Percentiles rank a stretch among this genome's conserved stretches.
These are phyloP conservation scores for Mactromeris polynyma DNA, from an alignment of 2,888 invertebrate species.

Conservation along the genomic window DNA sequence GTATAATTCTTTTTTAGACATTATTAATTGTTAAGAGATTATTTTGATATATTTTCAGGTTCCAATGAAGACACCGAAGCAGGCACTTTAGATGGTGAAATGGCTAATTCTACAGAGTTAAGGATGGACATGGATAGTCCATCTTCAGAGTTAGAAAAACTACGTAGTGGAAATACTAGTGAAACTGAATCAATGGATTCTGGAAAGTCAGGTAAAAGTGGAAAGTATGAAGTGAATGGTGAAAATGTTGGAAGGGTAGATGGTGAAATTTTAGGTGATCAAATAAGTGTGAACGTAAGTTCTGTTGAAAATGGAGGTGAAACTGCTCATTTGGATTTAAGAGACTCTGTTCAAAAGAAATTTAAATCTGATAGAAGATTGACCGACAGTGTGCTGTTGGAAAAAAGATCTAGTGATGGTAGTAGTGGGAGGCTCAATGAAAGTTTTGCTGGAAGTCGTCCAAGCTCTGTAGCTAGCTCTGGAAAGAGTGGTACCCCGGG, in stretches of 20 bases:
- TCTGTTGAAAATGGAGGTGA: slow-evolving; percentile 32
- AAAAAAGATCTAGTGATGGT: slow-evolving; percentile 55
- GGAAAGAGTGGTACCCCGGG: slow-evolving; percentile 59
- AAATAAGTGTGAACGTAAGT: slow-evolving; percentile 1
- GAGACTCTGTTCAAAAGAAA: slow-evolving; percentile 52
- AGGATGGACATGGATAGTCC: slow-evolving; percentile 67
- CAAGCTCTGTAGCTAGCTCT: slow-evolving; percentile 67
- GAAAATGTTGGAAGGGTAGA: neutral
- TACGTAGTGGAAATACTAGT: slow-evolving; percentile 47
- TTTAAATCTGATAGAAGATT: slow-evolving; percentile 51
- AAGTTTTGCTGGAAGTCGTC: slow-evolving; percentile 62
- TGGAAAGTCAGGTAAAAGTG: slow-evolving; percentile 57
- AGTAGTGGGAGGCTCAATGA: slow-evolving; percentile 54
- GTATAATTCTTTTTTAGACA: too few relatives aligned
- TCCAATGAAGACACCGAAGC: slow-evolving; percentile 43
- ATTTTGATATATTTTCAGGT: slow-evolving; percentile 41
- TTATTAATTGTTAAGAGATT: neutral
- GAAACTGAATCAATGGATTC: slow-evolving; percentile 60
- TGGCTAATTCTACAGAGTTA: slow-evolving; percentile 31
- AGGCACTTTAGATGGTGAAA: slow-evolving; percentile 43
- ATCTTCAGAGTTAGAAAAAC: slow-evolving; percentile 60
- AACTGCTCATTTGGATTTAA: neutral
- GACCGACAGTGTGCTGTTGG: slow-evolving; percentile 53
- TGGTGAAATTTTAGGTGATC: slow-evolving; percentile 11
- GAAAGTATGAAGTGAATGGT: slow-evolving; percentile 58